Conservation (phyloP, 2,888 invertebrate species). For the Anagyrus pseudococci region DNA sequence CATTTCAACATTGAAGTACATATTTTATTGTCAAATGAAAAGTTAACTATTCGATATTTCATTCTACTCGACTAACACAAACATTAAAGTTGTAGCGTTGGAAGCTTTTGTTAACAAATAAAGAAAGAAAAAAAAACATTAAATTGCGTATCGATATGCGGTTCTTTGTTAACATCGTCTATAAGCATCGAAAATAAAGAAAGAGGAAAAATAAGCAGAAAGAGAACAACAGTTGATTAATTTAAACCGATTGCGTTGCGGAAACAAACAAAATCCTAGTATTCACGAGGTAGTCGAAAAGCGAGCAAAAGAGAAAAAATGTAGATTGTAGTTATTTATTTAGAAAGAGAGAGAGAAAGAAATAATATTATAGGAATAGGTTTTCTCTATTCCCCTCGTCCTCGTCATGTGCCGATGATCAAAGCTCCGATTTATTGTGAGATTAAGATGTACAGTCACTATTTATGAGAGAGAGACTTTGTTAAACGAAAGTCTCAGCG, state of each 20-base stretch:
- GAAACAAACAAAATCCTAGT: too few relatives aligned
- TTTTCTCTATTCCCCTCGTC: slow-evolving; percentile 32
- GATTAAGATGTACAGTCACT: slow-evolving; percentile 16
- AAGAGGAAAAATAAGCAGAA: not conserved
- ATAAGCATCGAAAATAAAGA: not conserved
- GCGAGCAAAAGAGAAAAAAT: slow-evolving; percentile 9
- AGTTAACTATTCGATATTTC: too few relatives aligned
- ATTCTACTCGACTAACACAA: too few relatives aligned
- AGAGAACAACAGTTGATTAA: slow-evolving; percentile 1
- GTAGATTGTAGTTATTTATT: slow-evolving; percentile 22
- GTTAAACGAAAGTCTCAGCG: not conserved
- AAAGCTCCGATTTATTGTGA: slow-evolving; percentile 18
- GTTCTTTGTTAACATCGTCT: not conserved
- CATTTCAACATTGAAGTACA: too few relatives aligned
- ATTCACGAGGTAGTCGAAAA: too few relatives aligned
- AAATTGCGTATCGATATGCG: not conserved
- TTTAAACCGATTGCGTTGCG: too few relatives aligned
- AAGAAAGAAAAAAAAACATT: too few relatives aligned
- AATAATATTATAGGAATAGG: slow-evolving; percentile 31
- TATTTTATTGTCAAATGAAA: too few relatives aligned
- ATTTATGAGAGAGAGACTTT: slow-evolving; percentile 12
- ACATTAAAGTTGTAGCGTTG: too few relatives aligned
- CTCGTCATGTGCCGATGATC: slow-evolving; percentile 29
- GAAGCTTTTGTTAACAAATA: too few relatives aligned
- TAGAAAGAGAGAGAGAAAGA: slow-evolving; percentile 18